Conservation (phyloP, 1,140 invertebrate genomes). For the Conus ventricosus region DNA sequence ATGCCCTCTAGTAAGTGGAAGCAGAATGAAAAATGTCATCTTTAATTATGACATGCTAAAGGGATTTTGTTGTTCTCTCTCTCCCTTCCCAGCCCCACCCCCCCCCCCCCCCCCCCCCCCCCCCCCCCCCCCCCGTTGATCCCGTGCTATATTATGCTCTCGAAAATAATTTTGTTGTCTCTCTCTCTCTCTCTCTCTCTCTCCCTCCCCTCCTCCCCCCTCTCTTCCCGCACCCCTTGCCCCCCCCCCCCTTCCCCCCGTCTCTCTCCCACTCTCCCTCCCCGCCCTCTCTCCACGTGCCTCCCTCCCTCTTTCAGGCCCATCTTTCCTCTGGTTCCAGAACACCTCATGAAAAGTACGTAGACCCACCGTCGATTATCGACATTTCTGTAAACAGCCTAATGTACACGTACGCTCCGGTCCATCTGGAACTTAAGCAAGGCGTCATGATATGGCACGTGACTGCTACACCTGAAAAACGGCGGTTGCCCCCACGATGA, state of each 20-base stretch:
- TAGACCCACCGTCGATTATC: not conserved
- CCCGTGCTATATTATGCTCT: too few species aligned
- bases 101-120: too few species aligned
- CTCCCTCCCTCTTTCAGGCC: not conserved
- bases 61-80: too few species aligned
- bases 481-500: too few species aligned
- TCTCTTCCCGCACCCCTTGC: too few species aligned
- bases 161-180: too few species aligned
- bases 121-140: too few species aligned
- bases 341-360: not conserved
- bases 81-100: too few species aligned
- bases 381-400: not conserved
- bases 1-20: too few species aligned
- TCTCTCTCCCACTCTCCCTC: not conserved
- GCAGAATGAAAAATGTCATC: too few species aligned
- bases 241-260: not conserved
- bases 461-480: not conserved
- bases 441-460: not conserved
- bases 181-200: not conserved
- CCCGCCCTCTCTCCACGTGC: not conserved
- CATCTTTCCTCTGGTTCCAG: not conserved
- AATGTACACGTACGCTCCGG: not conserved
- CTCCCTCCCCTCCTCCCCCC: not conserved
- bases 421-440: not conserved
- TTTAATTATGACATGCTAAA: too few species aligned